These are phyloP conservation scores for Chrysomallon squamiferum DNA, from an alignment of 1,140 invertebrate genomes.

Conservation along the genomic window DNA sequence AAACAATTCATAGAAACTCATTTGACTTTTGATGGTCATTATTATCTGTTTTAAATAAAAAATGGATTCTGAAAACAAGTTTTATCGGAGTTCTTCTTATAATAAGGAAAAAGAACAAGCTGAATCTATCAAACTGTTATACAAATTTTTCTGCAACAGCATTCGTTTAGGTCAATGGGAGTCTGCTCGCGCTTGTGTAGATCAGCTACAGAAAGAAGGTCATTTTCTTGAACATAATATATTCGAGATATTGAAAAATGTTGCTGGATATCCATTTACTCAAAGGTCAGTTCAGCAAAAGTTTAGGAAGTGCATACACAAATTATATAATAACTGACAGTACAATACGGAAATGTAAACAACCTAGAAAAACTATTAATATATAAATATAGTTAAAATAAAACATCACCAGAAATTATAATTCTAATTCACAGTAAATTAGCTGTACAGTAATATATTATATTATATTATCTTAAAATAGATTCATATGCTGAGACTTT, in stretches of 20 bases:
- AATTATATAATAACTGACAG: too few relatives aligned
- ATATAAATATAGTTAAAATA: too few relatives aligned
- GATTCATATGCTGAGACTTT: too few relatives aligned
- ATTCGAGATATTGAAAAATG: constrained; percentile 32
- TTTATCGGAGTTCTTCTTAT: constrained; percentile 1
- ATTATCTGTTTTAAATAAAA: not conserved
- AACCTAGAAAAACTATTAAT: too few relatives aligned
- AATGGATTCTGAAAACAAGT: constrained; percentile 11
- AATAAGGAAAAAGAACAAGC: constrained; percentile 33
- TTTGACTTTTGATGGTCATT: too few relatives aligned
- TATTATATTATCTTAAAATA: too few relatives aligned
- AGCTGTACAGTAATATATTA: too few relatives aligned
- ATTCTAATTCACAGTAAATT: too few relatives aligned
- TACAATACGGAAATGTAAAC: too few relatives aligned
- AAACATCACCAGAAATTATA: too few relatives aligned
- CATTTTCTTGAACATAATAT: constrained; percentile 12
- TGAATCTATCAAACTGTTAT: constrained; percentile 37
- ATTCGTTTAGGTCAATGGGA: constrained; percentile 61
- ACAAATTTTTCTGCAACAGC: constrained; percentile 57
- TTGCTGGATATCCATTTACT: constrained; percentile 43
- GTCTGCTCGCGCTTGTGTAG: constrained; percentile 50
- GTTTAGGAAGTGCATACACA: too few relatives aligned
- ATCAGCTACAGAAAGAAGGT: constrained; percentile 20
- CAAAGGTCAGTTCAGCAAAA: constrained; percentile 50
- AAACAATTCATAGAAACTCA: too few relatives aligned